Evolutionary conservation across 2,888 invertebrate species (phyloP).

Genomic region (Ichneumoninae sp.): DNA sequence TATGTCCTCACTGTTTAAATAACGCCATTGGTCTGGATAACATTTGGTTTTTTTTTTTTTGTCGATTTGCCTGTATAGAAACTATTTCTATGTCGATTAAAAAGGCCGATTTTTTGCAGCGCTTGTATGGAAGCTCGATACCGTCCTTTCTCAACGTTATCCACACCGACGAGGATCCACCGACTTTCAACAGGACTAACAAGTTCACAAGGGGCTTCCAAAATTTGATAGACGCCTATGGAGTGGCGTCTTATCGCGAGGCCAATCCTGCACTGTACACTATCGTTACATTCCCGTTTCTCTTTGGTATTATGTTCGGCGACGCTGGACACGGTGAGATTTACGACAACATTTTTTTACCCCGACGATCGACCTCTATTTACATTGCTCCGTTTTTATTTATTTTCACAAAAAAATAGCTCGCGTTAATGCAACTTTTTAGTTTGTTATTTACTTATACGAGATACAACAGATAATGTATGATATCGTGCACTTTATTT

Average conservation of each 20-base stretch:
- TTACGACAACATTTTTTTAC: not conserved
- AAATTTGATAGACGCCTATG: constrained; percentile 96
- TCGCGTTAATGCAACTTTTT: not conserved
- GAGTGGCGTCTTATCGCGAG: constrained; percentile 96
- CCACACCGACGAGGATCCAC: constrained; percentile 92
- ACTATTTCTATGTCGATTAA: not conserved
- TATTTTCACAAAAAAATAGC: constrained; percentile 3
- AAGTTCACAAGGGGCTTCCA: constrained; percentile 97
- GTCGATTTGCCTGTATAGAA: not conserved
- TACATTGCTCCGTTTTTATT: not conserved
- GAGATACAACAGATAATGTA: no score
- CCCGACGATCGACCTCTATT: not conserved
- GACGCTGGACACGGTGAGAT: constrained; percentile 93
- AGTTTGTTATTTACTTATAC: no score
- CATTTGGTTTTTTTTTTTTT: not conserved
- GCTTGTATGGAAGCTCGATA: constrained; percentile 93
- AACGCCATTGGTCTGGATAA: not conserved
- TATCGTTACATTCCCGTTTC: constrained; percentile 96
- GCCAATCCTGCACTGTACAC: constrained; percentile 94
- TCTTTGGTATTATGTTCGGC: constrained; percentile 98
- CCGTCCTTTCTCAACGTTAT: constrained; percentile 97
- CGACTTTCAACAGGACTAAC: constrained; percentile 96
- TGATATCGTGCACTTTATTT: not conserved
- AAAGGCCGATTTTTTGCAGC: constrained; percentile 82
- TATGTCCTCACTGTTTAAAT: not conserved